Evolutionary conservation across 2,113 vertebrate genomes (phyloP).

Genomic region (Alethe diademata): DNA sequence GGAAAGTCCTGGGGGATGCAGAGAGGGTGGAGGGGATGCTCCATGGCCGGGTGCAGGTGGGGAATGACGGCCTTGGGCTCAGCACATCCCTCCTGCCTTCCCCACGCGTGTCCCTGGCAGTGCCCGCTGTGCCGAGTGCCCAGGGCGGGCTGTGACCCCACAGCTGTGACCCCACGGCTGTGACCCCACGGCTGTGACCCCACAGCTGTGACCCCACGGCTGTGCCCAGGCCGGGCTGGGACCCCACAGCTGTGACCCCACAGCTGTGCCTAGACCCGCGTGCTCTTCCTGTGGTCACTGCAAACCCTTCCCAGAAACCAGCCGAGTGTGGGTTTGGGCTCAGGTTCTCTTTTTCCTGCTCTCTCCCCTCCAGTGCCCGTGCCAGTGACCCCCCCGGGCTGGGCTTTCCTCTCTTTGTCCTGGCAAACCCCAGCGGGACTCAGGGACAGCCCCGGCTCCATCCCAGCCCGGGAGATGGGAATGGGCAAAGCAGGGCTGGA

Average conservation of each 20-base stretch:
- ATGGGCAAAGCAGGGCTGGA: accelerated
- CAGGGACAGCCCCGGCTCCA: accelerated
- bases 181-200: no score
- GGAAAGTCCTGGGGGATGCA: neutral
- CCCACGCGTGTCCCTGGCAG: accelerated
- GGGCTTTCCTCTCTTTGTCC: neutral
- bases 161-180: no score
- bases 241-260: no score
- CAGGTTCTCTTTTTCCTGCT: neutral
- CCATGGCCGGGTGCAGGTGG: accelerated
- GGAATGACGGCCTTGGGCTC: accelerated
- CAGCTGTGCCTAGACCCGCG: neutral
- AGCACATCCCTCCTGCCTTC: neutral
- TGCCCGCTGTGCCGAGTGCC: neutral
- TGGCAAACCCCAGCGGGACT: accelerated
- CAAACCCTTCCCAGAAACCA: neutral
- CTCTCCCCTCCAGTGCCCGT: neutral
- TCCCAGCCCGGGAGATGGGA: accelerated
- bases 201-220: neutral
- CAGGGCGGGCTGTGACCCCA: neutral
- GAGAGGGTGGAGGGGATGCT: neutral
- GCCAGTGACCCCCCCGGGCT: neutral
- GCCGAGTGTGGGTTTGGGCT: neutral
- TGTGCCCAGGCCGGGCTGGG: neutral
- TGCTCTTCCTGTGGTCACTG: neutral